These are phyloP conservation scores for Galbula dea DNA, from an alignment of 2,113 vertebrate species.

Conservation along the genomic window DNA sequence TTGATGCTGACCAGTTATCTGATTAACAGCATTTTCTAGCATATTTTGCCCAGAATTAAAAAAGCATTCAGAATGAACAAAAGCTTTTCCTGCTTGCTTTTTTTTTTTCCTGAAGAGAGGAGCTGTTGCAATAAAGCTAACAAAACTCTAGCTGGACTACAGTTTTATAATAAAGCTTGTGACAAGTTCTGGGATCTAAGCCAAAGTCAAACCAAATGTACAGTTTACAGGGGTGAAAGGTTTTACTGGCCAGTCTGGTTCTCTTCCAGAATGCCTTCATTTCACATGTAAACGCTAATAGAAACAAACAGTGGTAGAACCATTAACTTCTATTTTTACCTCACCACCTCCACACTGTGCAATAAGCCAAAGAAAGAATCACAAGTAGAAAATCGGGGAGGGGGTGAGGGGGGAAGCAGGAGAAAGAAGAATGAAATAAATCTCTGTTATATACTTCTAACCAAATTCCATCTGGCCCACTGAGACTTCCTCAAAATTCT, in stretches of 20 bases:
- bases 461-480: slow-evolving; percentile 11
- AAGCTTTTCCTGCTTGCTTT: neutral
- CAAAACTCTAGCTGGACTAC: slow-evolving; percentile 57
- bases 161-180: slow-evolving; percentile 57
- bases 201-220: slow-evolving; percentile 65
- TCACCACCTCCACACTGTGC: neutral
- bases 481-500: slow-evolving; percentile 30
- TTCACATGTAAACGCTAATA: slow-evolving; percentile 49
- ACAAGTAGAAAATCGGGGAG: neutral
- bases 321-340: slow-evolving; percentile 58
- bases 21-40: slow-evolving; percentile 11
- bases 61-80: neutral
- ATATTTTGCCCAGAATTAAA: slow-evolving; percentile 4
- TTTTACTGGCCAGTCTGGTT: slow-evolving; percentile 64
- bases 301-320: slow-evolving; percentile 57
- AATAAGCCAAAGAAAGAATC: slow-evolving; percentile 21
- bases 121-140: slow-evolving; percentile 25
- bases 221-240: slow-evolving; percentile 56
- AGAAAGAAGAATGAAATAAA: neutral
- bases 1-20: slow-evolving; percentile 12
- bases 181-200: slow-evolving; percentile 61
- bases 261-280: slow-evolving; percentile 55
- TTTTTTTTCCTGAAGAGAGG: neutral
- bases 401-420: neutral
- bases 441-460: neutral